Base-by-base conservation (phyloP, 2,113 vertebrate genomes). In the Phasianus colchicus region DNA sequence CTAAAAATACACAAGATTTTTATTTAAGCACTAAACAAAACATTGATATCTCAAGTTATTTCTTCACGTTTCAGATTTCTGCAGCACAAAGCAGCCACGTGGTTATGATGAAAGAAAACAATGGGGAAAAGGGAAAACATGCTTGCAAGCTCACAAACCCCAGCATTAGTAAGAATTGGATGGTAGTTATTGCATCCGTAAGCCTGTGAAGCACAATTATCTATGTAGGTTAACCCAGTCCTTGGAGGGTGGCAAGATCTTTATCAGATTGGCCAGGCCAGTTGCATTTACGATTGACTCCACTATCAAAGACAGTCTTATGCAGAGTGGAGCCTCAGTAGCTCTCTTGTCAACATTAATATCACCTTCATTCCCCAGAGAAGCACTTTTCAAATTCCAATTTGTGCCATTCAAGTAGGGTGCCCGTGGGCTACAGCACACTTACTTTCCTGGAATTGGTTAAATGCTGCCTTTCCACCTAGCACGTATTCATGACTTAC, bases 141-240 rank as follows among this genome's bases (percentile, higher is more conserved):
- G 40, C 11, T n/a, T 48, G 32, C 4, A 77, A 32, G 54, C 54
- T 64, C 58, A 67, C 25, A 69, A 32, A 27, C 14, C 21, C 38
- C 64, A 13, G 34, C n/a, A 60, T 43, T 58, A 47, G 20, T 67
- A 57, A 78, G n/a, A 70, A 47, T 2, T 16, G 12, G 47, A n/a
- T 81, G 12, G 10, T 29, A 67, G 13, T 22, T 69, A 74, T 19
- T 11, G 21, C 7, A 45, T 30, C 12, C 8, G 9, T 55, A 2
- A 0, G 18, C 3, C 27, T 42, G 22, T 8, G 38, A 57, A 29
- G 66, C 43, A 52, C 13, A 48, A 50, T 29, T 25, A 90, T 5
- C 14, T 22, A 80, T 3, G 6, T 29, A 34, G 83, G n/a, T 7
- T 38, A 65, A 0, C 4, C 6, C 0, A 0, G 18, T 9, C 17